phyloP scores from a whole-genome alignment of 2,888 invertebrate species.

The Epinotia brunnichana region DNA sequence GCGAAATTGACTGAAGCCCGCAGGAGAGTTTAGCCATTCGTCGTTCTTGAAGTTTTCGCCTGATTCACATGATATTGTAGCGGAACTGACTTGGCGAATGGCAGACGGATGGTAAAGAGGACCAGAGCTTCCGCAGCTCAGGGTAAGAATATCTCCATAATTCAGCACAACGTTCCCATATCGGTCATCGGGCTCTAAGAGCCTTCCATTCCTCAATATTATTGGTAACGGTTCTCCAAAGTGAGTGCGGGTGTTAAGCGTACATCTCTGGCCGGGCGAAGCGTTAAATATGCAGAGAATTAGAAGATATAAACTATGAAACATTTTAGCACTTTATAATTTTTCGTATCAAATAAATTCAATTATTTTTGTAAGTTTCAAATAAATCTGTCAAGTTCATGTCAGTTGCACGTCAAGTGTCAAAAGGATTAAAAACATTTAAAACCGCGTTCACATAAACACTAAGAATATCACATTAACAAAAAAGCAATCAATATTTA shows the following conservation, averaged over 20 bases:
- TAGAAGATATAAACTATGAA: conserved; percentile 59
- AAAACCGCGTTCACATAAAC: conserved; percentile 7
- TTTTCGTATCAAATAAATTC: background rate
- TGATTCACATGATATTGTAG: conserved; percentile 62
- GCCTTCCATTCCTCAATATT: conserved; percentile 61
- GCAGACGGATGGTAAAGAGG: conserved; percentile 62
- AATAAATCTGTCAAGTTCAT: background rate
- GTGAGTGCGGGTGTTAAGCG: conserved; percentile 62
- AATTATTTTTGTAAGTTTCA: background rate
- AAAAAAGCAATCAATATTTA: too few species aligned
- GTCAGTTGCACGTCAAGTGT: conserved; percentile 4
- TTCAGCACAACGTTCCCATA: conserved; percentile 64
- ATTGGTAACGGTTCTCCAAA: conserved; percentile 71
- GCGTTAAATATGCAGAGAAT: conserved; percentile 66
- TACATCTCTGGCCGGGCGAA: conserved; percentile 60
- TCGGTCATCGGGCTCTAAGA: conserved; percentile 69
- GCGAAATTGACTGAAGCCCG: conserved; percentile 61
- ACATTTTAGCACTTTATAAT: conserved; percentile 50
- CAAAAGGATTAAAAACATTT: background rate
- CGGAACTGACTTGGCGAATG: conserved; percentile 52
- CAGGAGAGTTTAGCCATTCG: conserved; percentile 63
- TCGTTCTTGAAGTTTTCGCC: conserved; percentile 67
- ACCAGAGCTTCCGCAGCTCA: conserved; percentile 68
- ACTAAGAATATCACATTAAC: background rate
- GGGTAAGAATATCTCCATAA: conserved; percentile 62